Evolutionary conservation across 1,140 invertebrate genomes (phyloP), one percentile per base, ranked within the genome.

Genomic region (Magallana angulata): DNA sequence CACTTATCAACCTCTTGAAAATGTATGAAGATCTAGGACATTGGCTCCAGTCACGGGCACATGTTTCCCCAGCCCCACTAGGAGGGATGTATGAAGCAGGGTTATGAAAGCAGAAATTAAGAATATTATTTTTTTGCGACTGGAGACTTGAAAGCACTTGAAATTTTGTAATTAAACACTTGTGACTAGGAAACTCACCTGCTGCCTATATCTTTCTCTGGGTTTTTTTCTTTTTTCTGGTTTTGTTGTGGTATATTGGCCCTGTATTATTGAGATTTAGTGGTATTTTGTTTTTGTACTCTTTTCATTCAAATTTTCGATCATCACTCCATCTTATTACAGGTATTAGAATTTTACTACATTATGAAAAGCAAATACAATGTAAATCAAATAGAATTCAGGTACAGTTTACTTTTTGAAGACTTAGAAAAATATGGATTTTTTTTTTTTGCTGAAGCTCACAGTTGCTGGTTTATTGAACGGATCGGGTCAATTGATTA

Each of bases 1-100:
- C 18, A 76, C 68, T 76, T 76, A 76, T 76, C 8, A 76, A 12
- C 68, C 68, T 76, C 68, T 76, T 76, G 68, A 76, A 76, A 76
- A 76, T 30, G 9, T 76, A 76, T 7, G 68, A 76, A 76, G 68
- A 76, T 76, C 68, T 76, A 76, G 68, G 68, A 76, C 24, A 76
- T 30, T 24, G 24, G 24, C 24, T 76, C 24, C 7, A 76, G 24
- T 18, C 36, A 8, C 11, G 68, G 68, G 24, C 68, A 76, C 68
- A 76, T 76, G 68, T 76, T 30, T 24, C 14, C 68, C 11, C 36
- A 76, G 24, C 11, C 68, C 24, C 68, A 76, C 24, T 76, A 76
- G 68, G 68, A 30, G 68, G 68, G 24, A 76, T 24, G 9, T 76
- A 30, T 30, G 36, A 30, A 76, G 68, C 68, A 76, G 8, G 14